Evolutionary conservation across 2,888 invertebrate species (phyloP), one percentile per base, ranked within the genome.

Genomic region (Trichacis sp.): DNA sequence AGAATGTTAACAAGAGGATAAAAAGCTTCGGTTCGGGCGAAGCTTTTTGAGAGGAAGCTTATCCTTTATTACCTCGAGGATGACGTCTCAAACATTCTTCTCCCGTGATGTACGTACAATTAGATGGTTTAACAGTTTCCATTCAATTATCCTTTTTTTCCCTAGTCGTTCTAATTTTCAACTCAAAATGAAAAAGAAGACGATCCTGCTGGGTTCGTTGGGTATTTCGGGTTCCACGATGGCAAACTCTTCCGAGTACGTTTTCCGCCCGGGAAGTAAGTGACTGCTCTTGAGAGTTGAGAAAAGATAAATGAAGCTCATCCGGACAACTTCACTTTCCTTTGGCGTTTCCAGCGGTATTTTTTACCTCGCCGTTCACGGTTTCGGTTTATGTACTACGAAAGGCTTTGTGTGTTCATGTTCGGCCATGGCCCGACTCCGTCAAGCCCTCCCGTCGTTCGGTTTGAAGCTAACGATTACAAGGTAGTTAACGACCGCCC

Each of bases 391-490:
- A 64, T 55, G 66, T 56, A 66, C 50, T 33, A 56, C 61, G 61
- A 61, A 56, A 65, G 63, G 60, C 65, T 69, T 69, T 69, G 69
- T 58, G 62, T 47, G 48, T 62, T 49, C 57, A 63, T 38, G 62
- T 51, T 58, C 61, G 64, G 61, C 63, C 55, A 59, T 62, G 67
- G 68, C 64, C 51, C 47, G 46, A 24, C 64, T 65, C 52, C 48
- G 18, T 43, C 46, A 58, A 68, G 50, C 66, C 71, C 70, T 74
- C 72, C 59, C 56, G 53, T 48, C 63, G 61, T 54, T 61, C 51
- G 58, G 66, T 64, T 76, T 77, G 73, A 79, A 77, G 77, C 78
- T 79, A 79, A 78, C 77, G 77, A 79, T 79, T 79, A 79, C 74
- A 73, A 73, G 73, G 71, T 73, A 74, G 78, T 79, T 78, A 78